phyloP scores from a whole-genome alignment of 2,797 vertebrate genomes.

The Zenarchopterus dispar region DNA sequence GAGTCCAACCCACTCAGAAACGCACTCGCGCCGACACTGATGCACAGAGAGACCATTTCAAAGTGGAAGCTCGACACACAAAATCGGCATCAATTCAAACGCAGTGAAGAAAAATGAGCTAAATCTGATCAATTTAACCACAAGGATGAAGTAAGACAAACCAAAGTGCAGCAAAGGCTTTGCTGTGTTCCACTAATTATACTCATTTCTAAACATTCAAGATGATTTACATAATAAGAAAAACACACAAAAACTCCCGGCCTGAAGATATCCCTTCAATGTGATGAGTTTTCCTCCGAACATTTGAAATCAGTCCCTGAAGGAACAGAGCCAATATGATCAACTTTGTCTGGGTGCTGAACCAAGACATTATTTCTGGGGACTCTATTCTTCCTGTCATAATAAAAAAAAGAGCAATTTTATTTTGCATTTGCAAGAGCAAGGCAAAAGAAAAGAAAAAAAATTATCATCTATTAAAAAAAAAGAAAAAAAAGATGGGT shows the following conservation, averaged over 20 bases:
- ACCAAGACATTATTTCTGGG: slow-evolving; percentile 13
- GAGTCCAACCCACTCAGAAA: no score
- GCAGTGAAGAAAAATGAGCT: no score
- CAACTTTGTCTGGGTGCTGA: slow-evolving; percentile 12
- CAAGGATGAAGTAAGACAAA: no score
- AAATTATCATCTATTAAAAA: no score
- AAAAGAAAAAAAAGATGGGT: no score
- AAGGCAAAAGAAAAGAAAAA: no score
- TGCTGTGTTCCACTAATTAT: slow-evolving; percentile 6
- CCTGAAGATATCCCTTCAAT: not conserved
- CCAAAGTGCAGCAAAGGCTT: not conserved
- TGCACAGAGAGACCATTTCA: no score
- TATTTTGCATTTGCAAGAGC: not conserved
- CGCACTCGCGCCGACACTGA: no score
- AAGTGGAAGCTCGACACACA: no score
- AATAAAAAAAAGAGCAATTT: not conserved
- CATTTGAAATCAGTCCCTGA: not conserved
- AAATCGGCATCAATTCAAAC: no score
- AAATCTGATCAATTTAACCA: no score
- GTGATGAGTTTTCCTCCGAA: slow-evolving; percentile 4
- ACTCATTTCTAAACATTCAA: not conserved
- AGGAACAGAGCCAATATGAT: not conserved
- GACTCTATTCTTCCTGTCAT: not conserved
- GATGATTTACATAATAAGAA: slow-evolving; percentile 16
- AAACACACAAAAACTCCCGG: slow-evolving; percentile 3